Conservation (phyloP, 64 coral and sea anemone species). For the Pocillopora damicornis region DNA sequence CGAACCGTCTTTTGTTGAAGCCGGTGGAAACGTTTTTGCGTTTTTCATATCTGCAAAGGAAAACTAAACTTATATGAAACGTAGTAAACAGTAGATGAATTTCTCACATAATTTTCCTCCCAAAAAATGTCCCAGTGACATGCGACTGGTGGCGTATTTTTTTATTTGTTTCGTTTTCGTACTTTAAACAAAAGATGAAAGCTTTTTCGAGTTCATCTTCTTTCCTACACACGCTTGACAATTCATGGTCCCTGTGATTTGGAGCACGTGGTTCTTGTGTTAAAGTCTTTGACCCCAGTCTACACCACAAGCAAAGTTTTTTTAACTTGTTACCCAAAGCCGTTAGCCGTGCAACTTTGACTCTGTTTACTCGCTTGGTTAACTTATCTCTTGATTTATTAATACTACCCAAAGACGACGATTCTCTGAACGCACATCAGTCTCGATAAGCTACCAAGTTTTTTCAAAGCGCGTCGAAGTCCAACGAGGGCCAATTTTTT, state of each 20-base stretch:
- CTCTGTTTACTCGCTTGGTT: constrained; percentile 34
- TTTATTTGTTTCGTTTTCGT: neutral
- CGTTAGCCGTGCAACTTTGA: constrained; percentile 4
- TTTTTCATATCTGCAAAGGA: neutral
- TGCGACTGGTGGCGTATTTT: neutral
- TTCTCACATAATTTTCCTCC: neutral
- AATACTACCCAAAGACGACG: neutral
- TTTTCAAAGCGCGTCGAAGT: constrained; percentile 11
- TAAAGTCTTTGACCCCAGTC: neutral
- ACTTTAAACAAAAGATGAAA: neutral
- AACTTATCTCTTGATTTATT: constrained; percentile 41
- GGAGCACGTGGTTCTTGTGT: neutral
- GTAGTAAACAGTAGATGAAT: neutral
- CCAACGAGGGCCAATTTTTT: neutral
- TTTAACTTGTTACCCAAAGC: neutral
- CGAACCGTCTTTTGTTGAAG: neutral
- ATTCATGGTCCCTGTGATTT: neutral
- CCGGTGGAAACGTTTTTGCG: neutral
- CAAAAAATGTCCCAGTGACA: neutral
- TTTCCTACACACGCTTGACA: neutral
- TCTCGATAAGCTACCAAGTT: neutral
- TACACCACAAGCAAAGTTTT: constrained; percentile 3
- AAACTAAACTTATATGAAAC: neutral
- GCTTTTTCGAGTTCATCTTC: neutral
- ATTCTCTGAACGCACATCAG: neutral